Conservation (phyloP, 2,888 invertebrate genomes). For the Philopedon plagiatum region DNA sequence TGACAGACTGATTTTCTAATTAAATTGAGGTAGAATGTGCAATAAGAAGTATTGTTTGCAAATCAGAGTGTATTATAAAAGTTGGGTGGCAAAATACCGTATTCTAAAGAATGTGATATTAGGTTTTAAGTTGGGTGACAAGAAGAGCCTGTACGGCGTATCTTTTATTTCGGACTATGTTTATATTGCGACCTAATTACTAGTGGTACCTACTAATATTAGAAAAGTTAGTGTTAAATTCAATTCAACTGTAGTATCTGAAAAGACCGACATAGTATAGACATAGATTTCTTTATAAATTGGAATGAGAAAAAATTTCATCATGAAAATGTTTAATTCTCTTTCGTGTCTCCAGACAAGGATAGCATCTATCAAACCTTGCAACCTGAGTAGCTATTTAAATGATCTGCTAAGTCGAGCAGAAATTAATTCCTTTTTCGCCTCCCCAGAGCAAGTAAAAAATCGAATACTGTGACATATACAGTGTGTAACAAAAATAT, state of each 20-base stretch:
- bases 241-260: too few relatives aligned
- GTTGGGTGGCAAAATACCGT: slow-evolving; percentile 46
- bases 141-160: slow-evolving; percentile 15
- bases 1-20: slow-evolving; percentile 33
- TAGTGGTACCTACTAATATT: neutral
- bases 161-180: slow-evolving; percentile 15
- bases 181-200: slow-evolving; percentile 6
- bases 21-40: slow-evolving; percentile 36
- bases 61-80: slow-evolving; percentile 25
- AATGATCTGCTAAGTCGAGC: too few relatives aligned
- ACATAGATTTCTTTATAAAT: too few relatives aligned
- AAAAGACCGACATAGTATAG: too few relatives aligned
- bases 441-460: too few relatives aligned
- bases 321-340: too few relatives aligned
- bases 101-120: slow-evolving; percentile 53
- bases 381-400: too few relatives aligned
- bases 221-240: neutral
- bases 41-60: slow-evolving; percentile 34
- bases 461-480: too few relatives aligned
- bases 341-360: too few relatives aligned
- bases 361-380: too few relatives aligned
- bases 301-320: neutral
- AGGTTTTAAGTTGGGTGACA: slow-evolving; percentile 50
- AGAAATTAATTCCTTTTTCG: too few relatives aligned
- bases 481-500: too few relatives aligned